Percentiles rank a stretch among this genome's conserved stretches.
Conservation (phyloP, 2,797 vertebrate genomes). For the Catamblyrhynchus diadema region DNA sequence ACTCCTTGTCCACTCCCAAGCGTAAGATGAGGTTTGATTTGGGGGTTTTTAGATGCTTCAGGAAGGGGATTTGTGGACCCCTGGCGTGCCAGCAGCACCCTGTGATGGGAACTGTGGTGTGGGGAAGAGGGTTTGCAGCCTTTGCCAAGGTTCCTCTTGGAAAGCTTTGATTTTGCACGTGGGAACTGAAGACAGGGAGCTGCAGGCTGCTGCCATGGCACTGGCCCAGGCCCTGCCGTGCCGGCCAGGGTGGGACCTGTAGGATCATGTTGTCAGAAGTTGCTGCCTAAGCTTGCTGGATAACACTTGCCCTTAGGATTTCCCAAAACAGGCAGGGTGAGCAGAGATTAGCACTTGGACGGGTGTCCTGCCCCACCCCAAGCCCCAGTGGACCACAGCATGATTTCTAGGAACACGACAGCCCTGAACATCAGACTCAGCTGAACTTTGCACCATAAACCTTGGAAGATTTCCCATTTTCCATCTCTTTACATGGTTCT, state of each 20-base stretch:
- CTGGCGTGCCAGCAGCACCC: neutral
- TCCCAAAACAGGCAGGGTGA: neutral
- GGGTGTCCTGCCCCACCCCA: neutral
- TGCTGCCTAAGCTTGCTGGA: neutral
- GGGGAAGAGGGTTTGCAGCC: neutral
- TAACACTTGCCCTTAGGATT: neutral
- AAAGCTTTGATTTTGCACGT: neutral
- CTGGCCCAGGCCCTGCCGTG: neutral
- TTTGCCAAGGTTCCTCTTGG: neutral
- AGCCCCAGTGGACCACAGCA: fast-evolving
- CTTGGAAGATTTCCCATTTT: neutral
- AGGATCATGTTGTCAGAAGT: neutral
- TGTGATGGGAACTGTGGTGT: fast-evolving
- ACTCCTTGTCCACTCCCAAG: fast-evolving
- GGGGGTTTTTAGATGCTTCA: neutral
- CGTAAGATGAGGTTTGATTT: neutral
- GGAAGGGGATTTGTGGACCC: neutral
- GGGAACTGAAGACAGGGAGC: neutral
- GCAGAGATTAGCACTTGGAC: fast-evolving
- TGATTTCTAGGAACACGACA: neutral
- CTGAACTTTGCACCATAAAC: neutral
- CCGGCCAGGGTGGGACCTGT: neutral
- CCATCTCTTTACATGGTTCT: neutral
- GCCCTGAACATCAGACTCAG: neutral
- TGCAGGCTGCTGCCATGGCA: fast-evolving